Evolutionary conservation across 1,140 invertebrate species (phyloP), one percentile per base, ranked within the genome.

Genomic region (Calycopis cecrops): DNA sequence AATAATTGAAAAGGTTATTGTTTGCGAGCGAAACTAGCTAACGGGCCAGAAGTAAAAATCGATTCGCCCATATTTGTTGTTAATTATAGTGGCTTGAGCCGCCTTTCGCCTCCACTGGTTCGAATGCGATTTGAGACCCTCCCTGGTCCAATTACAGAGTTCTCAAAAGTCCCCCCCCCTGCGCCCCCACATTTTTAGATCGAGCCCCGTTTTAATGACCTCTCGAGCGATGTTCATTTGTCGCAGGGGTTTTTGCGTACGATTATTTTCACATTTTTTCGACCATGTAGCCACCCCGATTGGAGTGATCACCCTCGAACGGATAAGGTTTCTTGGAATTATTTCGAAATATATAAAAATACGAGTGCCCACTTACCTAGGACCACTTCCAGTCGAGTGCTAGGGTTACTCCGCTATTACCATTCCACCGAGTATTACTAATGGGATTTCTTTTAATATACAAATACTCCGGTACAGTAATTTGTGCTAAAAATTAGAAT

Each of bases 151-250:
- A 83, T 86, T 86, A 86, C 78, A 59, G 74, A 73, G 75, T 84
- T 79, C 80, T 85, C 78, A 71, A 84, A 80, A 77, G 69, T 74
- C 69, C 73, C 76, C 76, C 59, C 49, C 57, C 56, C 42, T 57
- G 40, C 64, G 61, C 57, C 70, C 71, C 68, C 76, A 69, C 73
- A 76, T 84, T 83, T 86, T 84, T 83, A 83, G 79, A 85, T 80
- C 74, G 78, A 80, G 79, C 69, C 77, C 67, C 76, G 70, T 80
- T 85, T 86, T 86, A 86, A 86, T 85, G 83, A 86, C 83, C 83
- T 85, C 83, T 86, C 73, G 63, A 86, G 73, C 61, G 81, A 86
- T 86, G 81, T 85, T 86, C 83, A 86, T 85, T 86, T 86, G 83
- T 85, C 83, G 83, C 76, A 60, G 70, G 80, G 77, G 73, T 77